A percentile compares a stretch with the other conserved stretches of the same genome.
These are phyloP conservation scores for Taeniopygia guttata DNA, from an alignment of 2,797 vertebrate species.

Conservation along the genomic window DNA sequence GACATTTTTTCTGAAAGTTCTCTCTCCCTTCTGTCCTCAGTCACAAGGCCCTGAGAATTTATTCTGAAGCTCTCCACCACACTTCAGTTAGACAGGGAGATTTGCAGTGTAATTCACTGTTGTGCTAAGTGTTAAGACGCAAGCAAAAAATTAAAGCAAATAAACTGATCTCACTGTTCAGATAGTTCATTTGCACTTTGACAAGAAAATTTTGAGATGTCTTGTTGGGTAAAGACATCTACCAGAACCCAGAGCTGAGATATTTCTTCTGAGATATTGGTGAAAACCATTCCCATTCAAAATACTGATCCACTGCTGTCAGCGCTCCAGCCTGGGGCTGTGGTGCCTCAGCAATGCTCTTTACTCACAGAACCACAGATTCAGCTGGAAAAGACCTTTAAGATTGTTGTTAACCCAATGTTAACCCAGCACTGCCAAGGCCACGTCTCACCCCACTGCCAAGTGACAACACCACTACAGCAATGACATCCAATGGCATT, in stretches of 20 bases:
- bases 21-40: not conserved
- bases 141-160: not conserved
- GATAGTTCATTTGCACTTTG: not conserved
- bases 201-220: not conserved
- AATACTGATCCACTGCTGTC: not conserved
- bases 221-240: not conserved
- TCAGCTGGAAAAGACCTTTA: not conserved
- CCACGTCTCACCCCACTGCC: not conserved
- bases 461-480: not conserved
- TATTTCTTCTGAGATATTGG: not conserved
- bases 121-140: not conserved
- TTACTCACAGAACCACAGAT: not conserved
- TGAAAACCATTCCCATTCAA: not conserved
- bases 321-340: not conserved
- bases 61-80: not conserved
- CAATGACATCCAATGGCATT: fast-evolving
- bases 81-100: not conserved
- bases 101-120: fast-evolving
- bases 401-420: fast-evolving
- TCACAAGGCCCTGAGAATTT: not conserved
- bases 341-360: not conserved
- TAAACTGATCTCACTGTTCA: not conserved
- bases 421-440: not conserved
- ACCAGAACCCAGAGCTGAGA: not conserved
- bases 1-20: not conserved